Evolutionary conservation across 2,888 invertebrate species (phyloP).

Genomic region (Rhopalosiphum nymphaeae): DNA sequence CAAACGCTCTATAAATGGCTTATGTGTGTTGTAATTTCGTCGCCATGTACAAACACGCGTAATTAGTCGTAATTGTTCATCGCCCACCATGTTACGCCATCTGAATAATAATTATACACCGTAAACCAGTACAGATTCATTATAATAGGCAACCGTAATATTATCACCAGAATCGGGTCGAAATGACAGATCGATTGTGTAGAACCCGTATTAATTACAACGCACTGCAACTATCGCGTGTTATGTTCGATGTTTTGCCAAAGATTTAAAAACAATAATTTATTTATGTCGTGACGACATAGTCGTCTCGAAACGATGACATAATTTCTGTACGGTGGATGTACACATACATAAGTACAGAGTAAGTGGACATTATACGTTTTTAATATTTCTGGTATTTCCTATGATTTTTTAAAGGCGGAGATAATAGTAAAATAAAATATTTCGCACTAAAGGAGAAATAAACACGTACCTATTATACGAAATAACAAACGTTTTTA

Average conservation of each 20-base stretch:
- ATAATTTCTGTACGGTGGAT: not conserved
- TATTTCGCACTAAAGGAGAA: not conserved
- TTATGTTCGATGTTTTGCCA: not conserved
- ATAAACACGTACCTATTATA: not conserved
- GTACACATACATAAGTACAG: not conserved
- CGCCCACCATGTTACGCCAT: conserved; percentile 28
- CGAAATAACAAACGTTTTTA: not conserved
- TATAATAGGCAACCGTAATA: not conserved
- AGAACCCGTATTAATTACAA: not conserved
- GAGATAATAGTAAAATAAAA: not conserved
- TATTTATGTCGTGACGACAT: not conserved
- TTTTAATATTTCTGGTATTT: not conserved
- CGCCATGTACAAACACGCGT: not conserved
- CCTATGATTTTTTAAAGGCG: not conserved
- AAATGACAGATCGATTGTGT: not conserved
- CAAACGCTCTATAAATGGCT: conserved; percentile 38
- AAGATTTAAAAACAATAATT: not conserved
- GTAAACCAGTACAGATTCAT: not conserved
- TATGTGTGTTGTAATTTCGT: conserved; percentile 8
- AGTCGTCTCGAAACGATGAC: not conserved
- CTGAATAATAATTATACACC: conserved; percentile 35
- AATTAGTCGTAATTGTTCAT: conserved; percentile 53
- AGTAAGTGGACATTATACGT: not conserved
- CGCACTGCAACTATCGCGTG: not conserved
- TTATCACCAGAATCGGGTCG: not conserved